These are phyloP conservation scores for Stylophora pistillata DNA, from an alignment of 64 coral and sea anemone species.

Conservation along the genomic window DNA sequence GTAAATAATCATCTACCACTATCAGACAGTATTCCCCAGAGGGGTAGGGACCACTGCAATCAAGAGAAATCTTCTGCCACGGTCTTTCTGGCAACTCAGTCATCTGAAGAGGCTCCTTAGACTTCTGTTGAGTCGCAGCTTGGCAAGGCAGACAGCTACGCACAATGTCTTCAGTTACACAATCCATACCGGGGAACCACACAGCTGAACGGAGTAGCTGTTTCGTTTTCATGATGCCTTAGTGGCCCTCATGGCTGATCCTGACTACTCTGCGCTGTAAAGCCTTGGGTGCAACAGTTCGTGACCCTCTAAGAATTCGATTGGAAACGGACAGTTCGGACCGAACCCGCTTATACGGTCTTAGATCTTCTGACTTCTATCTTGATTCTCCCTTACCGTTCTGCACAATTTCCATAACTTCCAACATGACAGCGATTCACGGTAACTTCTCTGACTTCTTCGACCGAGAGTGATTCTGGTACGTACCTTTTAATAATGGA, in stretches of 20 bases:
- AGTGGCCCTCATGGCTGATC: neutral
- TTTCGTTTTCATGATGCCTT: slow-evolving; percentile 62
- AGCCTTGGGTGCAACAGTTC: neutral
- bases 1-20: neutral
- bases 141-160: slow-evolving; percentile 37
- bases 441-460: no score
- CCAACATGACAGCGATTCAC: no score
- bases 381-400: no score
- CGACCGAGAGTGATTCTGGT: no score
- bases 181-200: no score
- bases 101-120: neutral
- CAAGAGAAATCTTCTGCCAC: neutral
- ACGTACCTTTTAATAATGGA: no score
- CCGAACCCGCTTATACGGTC: no score
- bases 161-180: slow-evolving; percentile 24
- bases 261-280: neutral
- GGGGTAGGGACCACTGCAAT: slow-evolving; percentile 22
- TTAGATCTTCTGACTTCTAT: no score
- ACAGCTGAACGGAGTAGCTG: slow-evolving; percentile 29
- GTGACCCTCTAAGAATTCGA: neutral
- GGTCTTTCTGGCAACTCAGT: neutral
- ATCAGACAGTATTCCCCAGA: neutral
- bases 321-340: no score
- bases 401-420: no score
- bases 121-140: neutral